Evolutionary conservation across 2,888 invertebrate genomes (phyloP), one percentile per base, ranked within the genome.

Genomic region (Drosophila mayaguana): DNA sequence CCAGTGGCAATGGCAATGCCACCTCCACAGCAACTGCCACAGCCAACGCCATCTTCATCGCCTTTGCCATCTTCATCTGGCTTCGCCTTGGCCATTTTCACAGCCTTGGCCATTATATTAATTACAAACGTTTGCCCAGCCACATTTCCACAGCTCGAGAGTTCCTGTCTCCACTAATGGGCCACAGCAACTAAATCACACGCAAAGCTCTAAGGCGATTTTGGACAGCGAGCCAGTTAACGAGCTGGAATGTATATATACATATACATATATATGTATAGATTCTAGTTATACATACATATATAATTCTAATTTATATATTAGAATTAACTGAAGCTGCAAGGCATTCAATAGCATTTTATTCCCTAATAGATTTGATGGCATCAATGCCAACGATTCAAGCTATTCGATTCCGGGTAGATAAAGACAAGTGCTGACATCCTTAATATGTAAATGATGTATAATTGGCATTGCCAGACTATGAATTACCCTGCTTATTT

Each of bases 141-240:
- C 63, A 54, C 34, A 38, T 36, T 12, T 36, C 16, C 25, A 57
- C 51, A 18, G 64, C 48, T 51, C 32, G 50, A 50, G 50, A 76
- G 76, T 78, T 72, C 56, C 71, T 71, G 74, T 72, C 80, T 74
- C 72, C 72, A 76, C 88, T 87, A 86, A 86, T 86, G 89, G 86
- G 64, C 72, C 80, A 81, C 82, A 86, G 84, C 86, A 86, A 89
- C 80, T 86, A 86, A 86, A 86, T 86, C 89, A 89, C 89, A 85
- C 87, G 78, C 86, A 85, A 85, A 85, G 88, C 84, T 85, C 84
- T 81, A 88, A 85, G 84, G 84, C 84, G 89, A 85, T 85, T 85
- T 85, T 80, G 64, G 66, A 75, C 80, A 69, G 60, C 72, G 77
- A 75, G 77, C 50, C 78, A 82, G 83, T 88, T 84, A 84, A 84